Evolutionary conservation across 1,140 invertebrate species (phyloP).

Genomic region (Pantala flavescens): DNA sequence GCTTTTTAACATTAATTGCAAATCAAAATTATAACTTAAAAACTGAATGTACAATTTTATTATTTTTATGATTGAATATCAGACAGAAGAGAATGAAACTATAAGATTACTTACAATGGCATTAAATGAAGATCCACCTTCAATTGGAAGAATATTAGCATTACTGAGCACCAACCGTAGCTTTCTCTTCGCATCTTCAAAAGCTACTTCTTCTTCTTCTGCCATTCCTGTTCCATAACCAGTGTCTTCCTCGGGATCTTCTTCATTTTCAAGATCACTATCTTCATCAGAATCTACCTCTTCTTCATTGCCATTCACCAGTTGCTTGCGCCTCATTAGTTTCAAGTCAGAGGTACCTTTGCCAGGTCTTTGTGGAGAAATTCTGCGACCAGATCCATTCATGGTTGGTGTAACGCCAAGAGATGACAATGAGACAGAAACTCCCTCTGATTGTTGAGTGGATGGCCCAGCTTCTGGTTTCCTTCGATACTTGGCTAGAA

Average conservation of each 20-base stretch:
- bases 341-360: background rate
- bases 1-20: no score
- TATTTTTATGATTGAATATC: no score
- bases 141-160: slow-evolving; percentile 24
- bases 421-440: background rate
- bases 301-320: slow-evolving; percentile 34
- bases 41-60: no score
- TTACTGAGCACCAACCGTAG: slow-evolving; percentile 82
- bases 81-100: no score
- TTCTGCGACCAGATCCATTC: background rate
- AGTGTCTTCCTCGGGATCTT: slow-evolving; percentile 34
- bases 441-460: background rate
- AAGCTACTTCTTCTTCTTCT: slow-evolving; percentile 35
- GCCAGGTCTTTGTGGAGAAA: slow-evolving; percentile 3
- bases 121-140: background rate
- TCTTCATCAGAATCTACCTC: slow-evolving; percentile 29
- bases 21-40: no score
- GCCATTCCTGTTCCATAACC: background rate
- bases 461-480: slow-evolving; percentile 46
- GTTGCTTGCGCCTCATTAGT: background rate
- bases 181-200: slow-evolving; percentile 84
- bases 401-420: background rate
- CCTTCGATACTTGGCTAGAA: slow-evolving; percentile 86
- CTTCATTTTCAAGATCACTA: slow-evolving; percentile 19
- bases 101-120: no score